Percentiles rank a stretch among this genome's conserved stretches.
Evolutionary conservation across 1,140 invertebrate species (phyloP).

Genomic region (Euwallacea similis): DNA sequence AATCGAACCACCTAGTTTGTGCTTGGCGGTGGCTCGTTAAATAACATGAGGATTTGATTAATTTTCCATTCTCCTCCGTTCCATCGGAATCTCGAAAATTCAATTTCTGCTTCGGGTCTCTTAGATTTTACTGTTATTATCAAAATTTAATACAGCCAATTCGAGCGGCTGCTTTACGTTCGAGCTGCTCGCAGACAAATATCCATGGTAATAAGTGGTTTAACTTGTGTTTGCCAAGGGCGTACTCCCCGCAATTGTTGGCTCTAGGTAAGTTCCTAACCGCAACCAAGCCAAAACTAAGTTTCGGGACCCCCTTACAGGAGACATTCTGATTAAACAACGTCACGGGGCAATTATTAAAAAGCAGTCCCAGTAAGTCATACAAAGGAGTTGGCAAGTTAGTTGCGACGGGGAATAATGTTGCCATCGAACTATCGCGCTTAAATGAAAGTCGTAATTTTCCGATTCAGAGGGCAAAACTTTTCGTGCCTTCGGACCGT

Average conservation of each 20-base stretch:
- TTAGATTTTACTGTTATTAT: conserved; percentile 35
- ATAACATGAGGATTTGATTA: conserved; percentile 21
- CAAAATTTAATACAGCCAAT: conserved; percentile 21
- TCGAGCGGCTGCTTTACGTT: conserved; percentile 22
- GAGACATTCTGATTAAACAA: too few species aligned
- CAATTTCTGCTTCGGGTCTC: conserved; percentile 19
- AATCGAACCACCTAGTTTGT: conserved; percentile 10
- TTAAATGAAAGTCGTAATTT: conserved; percentile 4
- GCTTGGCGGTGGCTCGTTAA: conserved; percentile 2
- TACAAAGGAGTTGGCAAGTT: too few species aligned
- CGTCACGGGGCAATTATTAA: too few species aligned
- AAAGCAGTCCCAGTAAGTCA: too few species aligned
- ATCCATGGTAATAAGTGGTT: conserved; percentile 22
- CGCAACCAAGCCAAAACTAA: background rate
- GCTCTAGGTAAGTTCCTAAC: background rate
- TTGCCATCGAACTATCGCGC: too few species aligned
- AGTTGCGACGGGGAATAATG: too few species aligned
- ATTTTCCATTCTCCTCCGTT: conserved; percentile 21
- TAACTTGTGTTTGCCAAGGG: conserved; percentile 20
- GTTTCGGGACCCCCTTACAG: too few species aligned
- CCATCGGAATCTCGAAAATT: conserved; percentile 23
- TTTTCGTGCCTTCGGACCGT: background rate
- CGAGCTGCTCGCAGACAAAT: conserved; percentile 22
- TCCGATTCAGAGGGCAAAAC: background rate
- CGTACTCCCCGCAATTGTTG: background rate